These are phyloP conservation scores for Adelognathus sp. DNA, from an alignment of 2,888 invertebrate genomes.

Conservation along the genomic window DNA sequence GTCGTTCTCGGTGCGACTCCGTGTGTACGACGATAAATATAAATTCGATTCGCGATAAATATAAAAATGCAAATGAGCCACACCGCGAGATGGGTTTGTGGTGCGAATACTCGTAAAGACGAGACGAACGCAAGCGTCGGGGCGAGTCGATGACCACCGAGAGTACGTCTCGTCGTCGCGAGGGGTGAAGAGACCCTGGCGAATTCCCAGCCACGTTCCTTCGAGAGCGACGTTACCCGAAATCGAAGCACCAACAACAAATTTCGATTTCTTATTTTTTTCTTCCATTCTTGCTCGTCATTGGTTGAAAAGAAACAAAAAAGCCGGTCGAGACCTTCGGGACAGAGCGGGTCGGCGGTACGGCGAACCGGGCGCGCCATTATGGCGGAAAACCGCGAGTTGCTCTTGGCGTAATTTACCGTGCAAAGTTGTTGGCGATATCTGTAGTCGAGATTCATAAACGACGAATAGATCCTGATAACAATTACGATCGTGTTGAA, in stretches of 20 bases:
- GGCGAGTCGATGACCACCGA: slow-evolving; percentile 48
- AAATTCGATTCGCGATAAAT: slow-evolving; percentile 72
- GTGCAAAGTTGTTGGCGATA: too few relatives aligned
- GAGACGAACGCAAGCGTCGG: slow-evolving; percentile 29
- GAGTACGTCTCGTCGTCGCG: slow-evolving; percentile 62
- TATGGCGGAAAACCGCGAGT: slow-evolving; percentile 45
- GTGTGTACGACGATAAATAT: slow-evolving; percentile 60
- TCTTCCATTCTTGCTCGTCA: slow-evolving; percentile 18
- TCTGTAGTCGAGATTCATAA: too few relatives aligned
- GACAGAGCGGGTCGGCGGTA: slow-evolving; percentile 29
- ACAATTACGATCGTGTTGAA: too few relatives aligned
- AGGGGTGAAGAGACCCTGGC: slow-evolving; percentile 49
- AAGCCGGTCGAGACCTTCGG: slow-evolving; percentile 52
- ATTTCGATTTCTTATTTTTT: slow-evolving; percentile 14
- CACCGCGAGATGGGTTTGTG: slow-evolving; percentile 45
- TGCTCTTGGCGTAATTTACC: slow-evolving; percentile 2
- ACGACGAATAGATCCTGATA: too few relatives aligned
- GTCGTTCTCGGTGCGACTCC: slow-evolving; percentile 41
- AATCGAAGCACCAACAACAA: slow-evolving; percentile 39
- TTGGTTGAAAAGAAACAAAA: neutral
- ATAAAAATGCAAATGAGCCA: slow-evolving; percentile 76
- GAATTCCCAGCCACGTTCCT: slow-evolving; percentile 29
- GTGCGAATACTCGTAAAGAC: slow-evolving; percentile 55
- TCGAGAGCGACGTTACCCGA: slow-evolving; percentile 29
- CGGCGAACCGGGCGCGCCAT: slow-evolving; percentile 55